Percentiles rank a stretch among this genome's conserved stretches.
phyloP scores from a whole-genome alignment of 2,113 vertebrate species.

The Pseudolaguvia tuberculata region DNA sequence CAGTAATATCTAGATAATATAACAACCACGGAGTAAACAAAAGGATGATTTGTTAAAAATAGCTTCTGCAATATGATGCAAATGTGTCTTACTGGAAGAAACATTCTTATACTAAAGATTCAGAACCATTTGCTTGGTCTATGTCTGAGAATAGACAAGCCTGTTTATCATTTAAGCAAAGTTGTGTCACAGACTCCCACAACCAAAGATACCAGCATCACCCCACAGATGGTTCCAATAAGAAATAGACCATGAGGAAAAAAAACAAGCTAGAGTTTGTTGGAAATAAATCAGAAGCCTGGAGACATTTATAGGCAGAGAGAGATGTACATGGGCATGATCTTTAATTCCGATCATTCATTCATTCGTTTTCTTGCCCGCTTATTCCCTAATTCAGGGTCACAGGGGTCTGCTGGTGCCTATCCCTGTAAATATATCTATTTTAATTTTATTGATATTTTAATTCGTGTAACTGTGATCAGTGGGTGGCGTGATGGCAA shows the following conservation, averaged over 20 bases:
- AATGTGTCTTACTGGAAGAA: background rate
- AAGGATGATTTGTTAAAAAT: background rate
- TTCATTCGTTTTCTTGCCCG: no score
- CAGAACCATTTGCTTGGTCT: slow-evolving; percentile 1
- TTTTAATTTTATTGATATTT: no score
- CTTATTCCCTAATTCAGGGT: no score
- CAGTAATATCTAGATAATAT: background rate
- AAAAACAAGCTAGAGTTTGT: background rate
- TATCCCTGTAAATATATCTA: no score
- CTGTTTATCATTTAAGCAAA: slow-evolving; percentile 1
- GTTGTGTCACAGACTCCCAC: slow-evolving; percentile 11
- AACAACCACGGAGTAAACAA: background rate
- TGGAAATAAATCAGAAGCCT: background rate
- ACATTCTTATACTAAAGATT: background rate
- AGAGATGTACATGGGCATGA: background rate
- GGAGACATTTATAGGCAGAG: background rate
- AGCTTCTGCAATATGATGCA: background rate
- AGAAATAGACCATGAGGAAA: background rate
- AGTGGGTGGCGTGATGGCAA: no score
- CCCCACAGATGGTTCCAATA: slow-evolving; percentile 22
- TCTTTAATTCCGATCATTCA: no score
- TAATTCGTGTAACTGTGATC: no score
- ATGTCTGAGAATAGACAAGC: background rate
- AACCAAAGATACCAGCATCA: slow-evolving; percentile 1
- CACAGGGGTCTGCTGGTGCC: no score